Base-by-base conservation (phyloP, 2,113 vertebrate species). In the Oryzias woworae region DNA sequence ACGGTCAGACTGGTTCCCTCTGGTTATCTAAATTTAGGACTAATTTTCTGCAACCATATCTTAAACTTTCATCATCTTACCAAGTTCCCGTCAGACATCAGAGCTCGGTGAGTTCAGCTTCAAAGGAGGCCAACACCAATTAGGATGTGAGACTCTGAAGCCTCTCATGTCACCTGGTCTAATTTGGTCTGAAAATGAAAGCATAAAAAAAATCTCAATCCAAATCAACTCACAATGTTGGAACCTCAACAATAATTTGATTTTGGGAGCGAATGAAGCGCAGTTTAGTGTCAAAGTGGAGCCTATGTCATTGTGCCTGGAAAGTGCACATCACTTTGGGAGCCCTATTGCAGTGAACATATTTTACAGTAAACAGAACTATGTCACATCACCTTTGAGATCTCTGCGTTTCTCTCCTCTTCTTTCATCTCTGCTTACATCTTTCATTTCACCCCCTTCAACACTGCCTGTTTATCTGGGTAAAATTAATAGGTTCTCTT, bases 401-500 rank as follows among this genome's bases (percentile, higher is more conserved):
- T 66, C 31, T 20, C 22, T 46, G 28, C 48, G 14, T 14, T 12
- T 55, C 44, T 62, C 26, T 53, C n/a, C 23, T 66, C 52, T 43
- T 60, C 54, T 46, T 55, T 22, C 26, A 17, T 60, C 62, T 69
- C 20, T 10, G 24, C 56, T 79, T 60, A 43, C 28, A 50, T n/a
- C 24, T 52, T 58, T 45, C 42, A 16, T 17, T 41, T 42, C 24
- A 50, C 54, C 23, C n/a, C 48, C 26, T 15, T 36, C 51, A 55
- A 26, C 41, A 0, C 28, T 20, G 18, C 14, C 15, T 64, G 7
- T 64, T 66, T 58, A 49, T 68, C 36, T 44, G 15, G 10, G 23
- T 44, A 49, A 51, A 20, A 45, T 41, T n/a, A 59, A 53, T 52
- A 44, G 4, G 62, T 72, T 58, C 57, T 58, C 14, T 52, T 16